A percentile compares a stretch with the other conserved stretches of the same genome.
These are phyloP conservation scores for Spatulosminthurus flaviceps DNA, from an alignment of 2,888 invertebrate species.

Conservation along the genomic window DNA sequence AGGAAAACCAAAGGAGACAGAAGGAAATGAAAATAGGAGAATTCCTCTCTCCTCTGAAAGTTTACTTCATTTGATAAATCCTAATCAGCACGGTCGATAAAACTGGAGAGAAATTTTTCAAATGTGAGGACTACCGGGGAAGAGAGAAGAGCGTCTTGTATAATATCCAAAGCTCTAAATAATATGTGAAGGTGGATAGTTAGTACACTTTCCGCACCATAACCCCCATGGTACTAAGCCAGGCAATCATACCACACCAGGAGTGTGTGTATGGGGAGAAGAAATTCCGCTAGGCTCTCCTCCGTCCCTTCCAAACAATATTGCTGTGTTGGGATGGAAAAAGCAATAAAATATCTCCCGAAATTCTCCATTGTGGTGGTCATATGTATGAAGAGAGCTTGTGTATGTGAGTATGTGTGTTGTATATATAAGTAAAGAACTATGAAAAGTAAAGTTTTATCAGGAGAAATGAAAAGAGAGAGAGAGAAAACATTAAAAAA, in stretches of 20 bases:
- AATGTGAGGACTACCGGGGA: slow-evolving; percentile 15
- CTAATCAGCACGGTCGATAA: slow-evolving; percentile 47
- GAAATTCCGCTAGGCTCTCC: slow-evolving; percentile 8
- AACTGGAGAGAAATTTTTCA: slow-evolving; percentile 36
- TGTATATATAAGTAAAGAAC: too few relatives aligned
- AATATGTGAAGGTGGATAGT: slow-evolving; percentile 21
- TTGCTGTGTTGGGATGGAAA: background rate
- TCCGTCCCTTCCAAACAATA: background rate
- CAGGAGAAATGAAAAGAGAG: slow-evolving; percentile 16
- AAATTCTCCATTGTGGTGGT: slow-evolving; percentile 2
- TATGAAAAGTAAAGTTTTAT: slow-evolving; percentile 10
- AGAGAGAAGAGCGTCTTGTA: slow-evolving; percentile 10
- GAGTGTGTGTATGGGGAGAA: background rate
- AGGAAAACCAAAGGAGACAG: too few relatives aligned
- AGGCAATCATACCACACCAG: background rate
- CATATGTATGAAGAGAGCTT: background rate
- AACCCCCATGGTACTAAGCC: background rate
- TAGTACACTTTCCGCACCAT: slow-evolving; percentile 21
- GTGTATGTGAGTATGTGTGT: too few relatives aligned
- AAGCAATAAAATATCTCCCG: slow-evolving; percentile 5
- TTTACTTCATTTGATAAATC: slow-evolving; percentile 45
- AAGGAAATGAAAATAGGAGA: slow-evolving; percentile 41
- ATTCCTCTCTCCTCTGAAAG: slow-evolving; percentile 19
- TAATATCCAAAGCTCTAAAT: slow-evolving; percentile 18
- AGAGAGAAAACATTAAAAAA: slow-evolving; percentile 27